Conservation (phyloP, 30 jellyfish, hydroid and myxozoan genomes). For the Aurelia aurita region DNA sequence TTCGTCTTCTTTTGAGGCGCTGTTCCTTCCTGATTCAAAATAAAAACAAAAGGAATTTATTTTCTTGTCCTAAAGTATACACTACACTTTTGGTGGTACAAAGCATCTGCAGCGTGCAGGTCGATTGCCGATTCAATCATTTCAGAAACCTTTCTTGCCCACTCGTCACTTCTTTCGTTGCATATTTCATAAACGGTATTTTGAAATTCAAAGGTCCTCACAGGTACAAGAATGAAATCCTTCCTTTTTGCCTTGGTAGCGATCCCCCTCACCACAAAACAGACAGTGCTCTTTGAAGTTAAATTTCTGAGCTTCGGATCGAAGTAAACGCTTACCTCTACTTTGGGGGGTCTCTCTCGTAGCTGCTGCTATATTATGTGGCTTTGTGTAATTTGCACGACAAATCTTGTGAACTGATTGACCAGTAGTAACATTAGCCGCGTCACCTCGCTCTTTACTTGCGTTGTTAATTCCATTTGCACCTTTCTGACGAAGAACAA, state of each 20-base stretch:
- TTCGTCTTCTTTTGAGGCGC: slow-evolving; percentile 51
- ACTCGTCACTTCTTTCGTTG: slow-evolving; percentile 48
- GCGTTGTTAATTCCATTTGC: slow-evolving; percentile 57
- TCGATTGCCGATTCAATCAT: slow-evolving; percentile 38
- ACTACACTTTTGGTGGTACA: slow-evolving; percentile 55
- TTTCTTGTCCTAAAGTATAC: slow-evolving; percentile 56
- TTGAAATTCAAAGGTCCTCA: slow-evolving; percentile 45
- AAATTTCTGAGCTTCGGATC: slow-evolving; percentile 46
- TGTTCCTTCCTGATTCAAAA: not conserved
- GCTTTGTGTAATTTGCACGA: slow-evolving; percentile 35
- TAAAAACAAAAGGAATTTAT: slow-evolving; percentile 20
- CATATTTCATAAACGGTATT: slow-evolving; percentile 28
- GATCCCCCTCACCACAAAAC: slow-evolving; percentile 53
- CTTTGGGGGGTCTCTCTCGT: slow-evolving; percentile 41
- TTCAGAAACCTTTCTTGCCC: slow-evolving; percentile 39
- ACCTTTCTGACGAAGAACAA: slow-evolving; percentile 48
- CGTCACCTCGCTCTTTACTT: slow-evolving; percentile 55
- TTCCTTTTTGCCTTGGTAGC: slow-evolving; percentile 52
- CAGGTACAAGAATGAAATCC: slow-evolving; percentile 32
- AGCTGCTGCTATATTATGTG: slow-evolving; percentile 47
- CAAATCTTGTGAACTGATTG: slow-evolving; percentile 53
- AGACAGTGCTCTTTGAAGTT: slow-evolving; percentile 44
- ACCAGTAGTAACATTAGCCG: slow-evolving; percentile 36
- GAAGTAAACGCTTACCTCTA: slow-evolving; percentile 30
- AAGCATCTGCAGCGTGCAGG: slow-evolving; percentile 59